A percentile compares a stretch with the other conserved stretches of the same genome.
Conservation (phyloP, 1,140 invertebrate genomes). For the Cepaea nemoralis region DNA sequence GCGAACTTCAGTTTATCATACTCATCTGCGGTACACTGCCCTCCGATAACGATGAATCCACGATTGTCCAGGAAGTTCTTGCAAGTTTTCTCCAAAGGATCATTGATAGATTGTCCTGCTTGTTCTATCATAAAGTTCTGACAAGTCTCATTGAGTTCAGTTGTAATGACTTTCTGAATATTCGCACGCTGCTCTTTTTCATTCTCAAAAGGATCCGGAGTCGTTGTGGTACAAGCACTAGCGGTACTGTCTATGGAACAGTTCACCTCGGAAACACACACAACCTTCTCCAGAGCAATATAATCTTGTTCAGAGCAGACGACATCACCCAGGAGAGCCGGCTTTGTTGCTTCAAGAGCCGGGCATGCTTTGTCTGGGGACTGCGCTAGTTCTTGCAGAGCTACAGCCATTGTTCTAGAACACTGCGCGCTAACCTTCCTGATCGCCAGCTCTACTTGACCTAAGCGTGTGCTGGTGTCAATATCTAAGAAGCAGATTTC, state of each 20-base stretch:
- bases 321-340: not conserved
- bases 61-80: not conserved
- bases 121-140: not conserved
- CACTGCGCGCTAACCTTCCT: not conserved
- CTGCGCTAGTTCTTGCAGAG: not conserved
- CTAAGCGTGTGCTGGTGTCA: not conserved
- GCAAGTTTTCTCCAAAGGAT: constrained; percentile 3
- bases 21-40: not conserved
- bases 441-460: not conserved
- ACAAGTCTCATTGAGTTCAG: not conserved
- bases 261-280: not conserved
- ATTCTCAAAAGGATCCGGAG: not conserved
- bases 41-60: not conserved
- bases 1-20: not conserved
- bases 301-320: not conserved
- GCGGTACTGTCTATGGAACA: not conserved
- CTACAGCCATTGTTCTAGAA: not conserved
- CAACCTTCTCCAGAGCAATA: not conserved
- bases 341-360: not conserved
- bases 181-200: not conserved
- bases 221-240: not conserved
- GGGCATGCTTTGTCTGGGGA: not conserved
- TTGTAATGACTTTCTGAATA: not conserved
- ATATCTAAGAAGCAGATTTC: not conserved
- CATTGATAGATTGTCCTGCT: not conserved